phyloP scores from a whole-genome alignment of 1,140 invertebrate genomes.

The Atta texana region DNA sequence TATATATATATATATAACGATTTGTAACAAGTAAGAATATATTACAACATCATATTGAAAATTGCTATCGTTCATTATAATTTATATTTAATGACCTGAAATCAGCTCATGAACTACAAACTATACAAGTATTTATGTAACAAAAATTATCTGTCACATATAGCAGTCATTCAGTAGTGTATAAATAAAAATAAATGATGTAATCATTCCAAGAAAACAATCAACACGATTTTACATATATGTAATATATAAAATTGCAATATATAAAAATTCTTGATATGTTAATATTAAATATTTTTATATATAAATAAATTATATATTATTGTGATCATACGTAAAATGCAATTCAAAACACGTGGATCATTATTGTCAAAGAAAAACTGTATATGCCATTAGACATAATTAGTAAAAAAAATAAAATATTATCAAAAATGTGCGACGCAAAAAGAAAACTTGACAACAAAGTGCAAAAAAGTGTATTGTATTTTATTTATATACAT shows the following conservation, averaged over 20 bases:
- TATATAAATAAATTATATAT: slow-evolving; percentile 16
- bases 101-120: neutral
- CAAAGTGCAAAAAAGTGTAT: slow-evolving; percentile 15
- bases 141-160: neutral
- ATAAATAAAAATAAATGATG: slow-evolving; percentile 21
- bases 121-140: neutral
- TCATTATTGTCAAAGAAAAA: neutral
- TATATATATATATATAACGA: no score
- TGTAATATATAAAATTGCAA: no score
- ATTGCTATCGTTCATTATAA: neutral
- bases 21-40: neutral
- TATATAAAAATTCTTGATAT: slow-evolving; percentile 11
- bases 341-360: neutral
- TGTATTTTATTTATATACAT: slow-evolving; percentile 31
- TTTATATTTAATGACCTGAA: neutral
- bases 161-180: neutral
- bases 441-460: neutral
- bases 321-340: neutral
- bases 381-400: neutral
- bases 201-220: neutral
- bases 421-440: neutral
- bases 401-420: neutral
- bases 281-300: slow-evolving; percentile 35
- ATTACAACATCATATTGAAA: neutral
- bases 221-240: neutral